Evolutionary conservation across 2,797 vertebrate genomes (phyloP), one percentile per base, ranked within the genome.

Genomic region (Sparus aurata): DNA sequence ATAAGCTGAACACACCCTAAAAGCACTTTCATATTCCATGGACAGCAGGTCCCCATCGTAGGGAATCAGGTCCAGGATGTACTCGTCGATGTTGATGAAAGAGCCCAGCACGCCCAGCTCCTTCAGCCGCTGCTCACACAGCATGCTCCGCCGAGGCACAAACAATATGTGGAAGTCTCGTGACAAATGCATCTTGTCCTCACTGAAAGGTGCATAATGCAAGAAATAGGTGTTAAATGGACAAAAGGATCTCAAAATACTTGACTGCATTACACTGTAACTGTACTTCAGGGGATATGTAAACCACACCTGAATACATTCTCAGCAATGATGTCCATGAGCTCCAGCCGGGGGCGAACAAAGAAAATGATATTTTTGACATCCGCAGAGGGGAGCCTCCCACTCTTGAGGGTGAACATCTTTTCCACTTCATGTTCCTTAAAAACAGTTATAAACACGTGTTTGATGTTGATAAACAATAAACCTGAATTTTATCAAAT

Each of bases 391-490:
- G 98, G 98, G 59, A 99, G 95, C 25, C 96, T 95, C 30, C 96
- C 97, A 3, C 94, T 94, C 91, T 99, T 99, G 12, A 99, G 97
- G 0, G 98, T 98, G 87, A 99, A 99, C 98, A 99, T 99, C 94
- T 99, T 99, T 80, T 99, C 98, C 87, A 99, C 98, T 91, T 99
- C 98, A 95, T 99, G 98, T 88, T 99, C 98, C 98, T 99, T 55
- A 25, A 64, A 61, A 41, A 13, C 18, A 77, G 71, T 3, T 11
- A 11, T 2, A 38, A 3, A 18, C 17, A 34, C 9, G 17, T 4
- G 7, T 41, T 47, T 69, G 0, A 18, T 22, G 12, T 18, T 4
- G n/a, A 18, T 20, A 1, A 12, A 23, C 11, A 60, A 16, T n/a
- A 70, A 12, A 15, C 1, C 3, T 15, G 1, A 16, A 17, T 41